phyloP scores from a whole-genome alignment of 2,888 invertebrate species.

The Pomacea canaliculata region DNA sequence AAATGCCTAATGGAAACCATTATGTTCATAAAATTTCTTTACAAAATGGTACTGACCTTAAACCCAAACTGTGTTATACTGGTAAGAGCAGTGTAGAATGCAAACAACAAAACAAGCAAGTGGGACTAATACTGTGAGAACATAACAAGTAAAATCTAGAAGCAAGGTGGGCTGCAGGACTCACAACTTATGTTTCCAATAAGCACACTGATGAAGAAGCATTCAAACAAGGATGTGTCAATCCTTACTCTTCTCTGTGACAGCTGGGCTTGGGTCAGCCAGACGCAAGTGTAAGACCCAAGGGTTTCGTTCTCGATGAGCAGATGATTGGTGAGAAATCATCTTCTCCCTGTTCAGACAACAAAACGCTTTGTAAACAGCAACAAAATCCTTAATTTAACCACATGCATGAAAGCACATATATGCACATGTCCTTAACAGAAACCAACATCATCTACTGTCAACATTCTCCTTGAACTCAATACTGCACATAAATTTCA shows the following conservation, averaged over 20 bases:
- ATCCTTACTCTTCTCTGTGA: constrained; percentile 12
- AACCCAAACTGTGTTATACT: too few species aligned
- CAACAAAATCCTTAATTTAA: neutral
- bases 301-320: constrained; percentile 26
- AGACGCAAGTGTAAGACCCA: constrained; percentile 33
- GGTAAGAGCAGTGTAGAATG: too few species aligned
- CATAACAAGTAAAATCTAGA: neutral
- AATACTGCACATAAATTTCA: too few species aligned
- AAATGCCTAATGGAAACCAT: too few species aligned
- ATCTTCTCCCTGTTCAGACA: constrained; percentile 29
- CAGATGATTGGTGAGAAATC: constrained; percentile 30
- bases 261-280: neutral
- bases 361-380: neutral
- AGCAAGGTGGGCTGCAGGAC: neutral
- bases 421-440: neutral
- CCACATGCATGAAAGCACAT: too few species aligned
- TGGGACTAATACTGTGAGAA: too few species aligned
- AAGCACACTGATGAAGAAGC: constrained; percentile 13
- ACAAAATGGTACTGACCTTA: too few species aligned
- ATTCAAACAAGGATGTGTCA: constrained; percentile 6
- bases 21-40: too few species aligned
- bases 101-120: too few species aligned
- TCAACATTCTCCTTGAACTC: too few species aligned
- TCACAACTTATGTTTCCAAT: constrained; percentile 1
- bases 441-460: neutral